These are phyloP conservation scores for Drosophila lacertosa DNA, from an alignment of 1,140 invertebrate genomes.

Conservation along the genomic window DNA sequence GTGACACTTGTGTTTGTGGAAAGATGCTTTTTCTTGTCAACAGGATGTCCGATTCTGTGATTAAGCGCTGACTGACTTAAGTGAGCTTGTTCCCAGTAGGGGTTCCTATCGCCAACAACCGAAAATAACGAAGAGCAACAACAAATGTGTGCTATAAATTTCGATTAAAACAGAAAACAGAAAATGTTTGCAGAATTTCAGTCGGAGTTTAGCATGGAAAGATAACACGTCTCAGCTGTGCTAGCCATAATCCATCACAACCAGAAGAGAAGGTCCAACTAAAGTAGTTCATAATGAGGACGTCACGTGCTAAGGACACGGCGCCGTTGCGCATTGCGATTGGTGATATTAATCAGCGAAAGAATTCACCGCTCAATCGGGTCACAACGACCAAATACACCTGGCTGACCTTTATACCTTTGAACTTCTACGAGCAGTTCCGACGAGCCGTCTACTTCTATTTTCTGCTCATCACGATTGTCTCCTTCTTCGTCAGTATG, in stretches of 20 bases:
- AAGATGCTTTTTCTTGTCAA: background rate
- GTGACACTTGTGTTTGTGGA: too few relatives aligned
- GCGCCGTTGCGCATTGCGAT: constrained; percentile 49
- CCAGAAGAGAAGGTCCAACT: background rate
- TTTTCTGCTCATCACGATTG: constrained; percentile 89
- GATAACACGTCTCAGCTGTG: constrained; percentile 32
- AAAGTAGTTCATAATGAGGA: constrained; percentile 8
- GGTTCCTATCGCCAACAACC: background rate
- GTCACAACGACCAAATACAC: constrained; percentile 90
- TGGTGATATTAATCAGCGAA: constrained; percentile 11
- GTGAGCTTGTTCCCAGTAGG: background rate
- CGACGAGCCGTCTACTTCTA: constrained; percentile 93
- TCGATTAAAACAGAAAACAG: background rate
- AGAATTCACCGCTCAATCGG: constrained; percentile 83
- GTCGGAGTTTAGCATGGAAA: constrained; percentile 46
- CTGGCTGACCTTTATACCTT: constrained; percentile 90
- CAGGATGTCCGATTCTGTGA: background rate
- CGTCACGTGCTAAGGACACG: background rate
- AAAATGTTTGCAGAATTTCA: constrained; percentile 38
- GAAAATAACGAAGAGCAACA: background rate
- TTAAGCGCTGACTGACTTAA: background rate
- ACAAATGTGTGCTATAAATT: background rate
- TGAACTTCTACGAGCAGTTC: constrained; percentile 94
- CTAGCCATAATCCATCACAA: constrained; percentile 16
- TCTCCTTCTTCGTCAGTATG: constrained; percentile 87